phyloP scores from a whole-genome alignment of 2,888 invertebrate species.

The Agonopterix subpropinquella region DNA sequence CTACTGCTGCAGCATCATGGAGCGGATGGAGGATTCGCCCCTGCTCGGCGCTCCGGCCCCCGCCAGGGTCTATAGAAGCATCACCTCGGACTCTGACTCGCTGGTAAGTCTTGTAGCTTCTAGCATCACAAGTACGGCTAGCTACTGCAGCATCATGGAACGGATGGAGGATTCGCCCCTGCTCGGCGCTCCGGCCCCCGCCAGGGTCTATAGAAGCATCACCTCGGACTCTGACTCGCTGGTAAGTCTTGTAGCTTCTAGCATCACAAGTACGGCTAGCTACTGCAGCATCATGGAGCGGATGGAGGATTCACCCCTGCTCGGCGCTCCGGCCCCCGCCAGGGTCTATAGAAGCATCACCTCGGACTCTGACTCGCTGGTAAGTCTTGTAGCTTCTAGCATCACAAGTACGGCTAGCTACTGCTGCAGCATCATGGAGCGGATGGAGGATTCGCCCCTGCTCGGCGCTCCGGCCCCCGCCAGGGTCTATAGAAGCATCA shows the following conservation, averaged over 20 bases:
- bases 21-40: slow-evolving; percentile 36
- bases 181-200: slow-evolving; percentile 22
- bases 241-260: slow-evolving; percentile 23
- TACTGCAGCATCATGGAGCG: slow-evolving; percentile 38
- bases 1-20: slow-evolving; percentile 36
- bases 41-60: slow-evolving; percentile 28
- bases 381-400: slow-evolving; percentile 16
- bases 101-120: slow-evolving; percentile 25
- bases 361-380: slow-evolving; percentile 35
- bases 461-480: slow-evolving; percentile 22
- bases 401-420: slow-evolving; percentile 27
- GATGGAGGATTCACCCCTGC: slow-evolving; percentile 37
- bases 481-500: slow-evolving; percentile 28
- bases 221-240: slow-evolving; percentile 30
- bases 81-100: slow-evolving; percentile 30
- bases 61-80: slow-evolving; percentile 26
- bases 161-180: slow-evolving; percentile 40
- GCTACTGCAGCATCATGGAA: slow-evolving; percentile 36
- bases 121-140: slow-evolving; percentile 17
- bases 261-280: slow-evolving; percentile 20
- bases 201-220: slow-evolving; percentile 28
- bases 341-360: slow-evolving; percentile 28
- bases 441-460: slow-evolving; percentile 39
- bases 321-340: slow-evolving; percentile 21
- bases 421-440: slow-evolving; percentile 37